Conservation (phyloP, 2,113 vertebrate species). For the Sclerurus mexicanus region DNA sequence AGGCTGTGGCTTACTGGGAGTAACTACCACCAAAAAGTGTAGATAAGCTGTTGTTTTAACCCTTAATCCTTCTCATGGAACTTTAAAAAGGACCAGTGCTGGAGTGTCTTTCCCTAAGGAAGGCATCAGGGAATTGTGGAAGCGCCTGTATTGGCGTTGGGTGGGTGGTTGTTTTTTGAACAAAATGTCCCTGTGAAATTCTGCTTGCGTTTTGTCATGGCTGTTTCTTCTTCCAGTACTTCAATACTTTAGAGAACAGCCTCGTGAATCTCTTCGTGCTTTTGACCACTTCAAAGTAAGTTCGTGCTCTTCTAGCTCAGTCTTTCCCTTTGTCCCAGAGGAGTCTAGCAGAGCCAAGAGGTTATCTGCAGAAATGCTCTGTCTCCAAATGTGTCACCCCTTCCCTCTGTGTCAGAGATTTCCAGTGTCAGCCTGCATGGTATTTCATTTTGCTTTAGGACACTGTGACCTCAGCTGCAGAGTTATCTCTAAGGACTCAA, state of each 20-base stretch:
- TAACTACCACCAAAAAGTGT: not conserved
- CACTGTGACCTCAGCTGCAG: not conserved
- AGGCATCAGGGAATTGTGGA: not conserved
- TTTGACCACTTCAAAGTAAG: conserved; percentile 98
- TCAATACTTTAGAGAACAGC: conserved; percentile 94
- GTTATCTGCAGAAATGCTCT: not conserved
- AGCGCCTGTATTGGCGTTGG: not conserved
- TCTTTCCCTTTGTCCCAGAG: not conserved
- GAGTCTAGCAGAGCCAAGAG: not conserved
- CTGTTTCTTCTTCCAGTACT: conserved; percentile 82
- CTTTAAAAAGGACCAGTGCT: not conserved
- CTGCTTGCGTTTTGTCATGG: not conserved
- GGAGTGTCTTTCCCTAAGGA: not conserved
- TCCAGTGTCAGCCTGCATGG: not conserved
- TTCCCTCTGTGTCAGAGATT: not conserved
- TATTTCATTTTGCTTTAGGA: not conserved
- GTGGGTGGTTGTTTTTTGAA: not conserved
- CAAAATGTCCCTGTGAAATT: not conserved
- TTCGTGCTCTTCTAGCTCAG: not conserved
- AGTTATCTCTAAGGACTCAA: not conserved
- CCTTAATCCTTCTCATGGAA: not conserved
- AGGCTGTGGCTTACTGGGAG: not conserved
- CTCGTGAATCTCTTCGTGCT: conserved; percentile 95
- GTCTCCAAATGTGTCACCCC: not conserved
- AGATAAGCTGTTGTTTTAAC: not conserved